These are phyloP conservation scores for Actinemys pallida DNA, from an alignment of 2,113 vertebrate genomes.

Conservation along the genomic window DNA sequence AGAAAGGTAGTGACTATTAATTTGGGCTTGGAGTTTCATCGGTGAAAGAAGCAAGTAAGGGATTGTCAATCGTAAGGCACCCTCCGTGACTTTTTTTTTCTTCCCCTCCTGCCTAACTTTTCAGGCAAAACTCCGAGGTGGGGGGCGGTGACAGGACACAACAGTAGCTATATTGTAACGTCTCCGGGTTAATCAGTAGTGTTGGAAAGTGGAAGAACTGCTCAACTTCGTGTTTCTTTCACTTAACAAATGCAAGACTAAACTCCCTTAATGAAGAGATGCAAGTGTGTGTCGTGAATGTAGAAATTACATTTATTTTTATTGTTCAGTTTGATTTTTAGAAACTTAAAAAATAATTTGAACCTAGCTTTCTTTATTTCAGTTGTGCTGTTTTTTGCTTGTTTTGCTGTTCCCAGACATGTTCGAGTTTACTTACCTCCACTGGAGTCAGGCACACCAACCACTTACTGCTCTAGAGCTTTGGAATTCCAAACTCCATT, in stretches of 20 bases:
- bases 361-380: neutral
- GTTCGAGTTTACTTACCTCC: conserved; percentile 93
- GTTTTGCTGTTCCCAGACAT: conserved; percentile 80
- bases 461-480: conserved; percentile 93
- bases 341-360: neutral
- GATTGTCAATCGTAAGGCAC: neutral
- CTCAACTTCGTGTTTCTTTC: neutral
- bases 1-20: neutral
- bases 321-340: conserved; percentile 22
- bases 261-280: neutral
- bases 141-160: accelerated
- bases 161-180: neutral
- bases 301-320: neutral
- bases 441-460: conserved; percentile 86
- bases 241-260: neutral
- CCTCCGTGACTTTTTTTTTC: neutral
- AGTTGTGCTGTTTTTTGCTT: conserved; percentile 16
- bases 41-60: neutral
- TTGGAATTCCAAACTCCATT: conserved; percentile 89
- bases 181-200: neutral
- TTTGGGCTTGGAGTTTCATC: neutral
- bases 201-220: neutral
- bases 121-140: neutral
- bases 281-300: neutral
- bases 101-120: neutral